Percentiles rank a stretch among this genome's conserved stretches.
Evolutionary conservation across 2,113 vertebrate genomes (phyloP).

Genomic region (Ceratotherium simum): DNA sequence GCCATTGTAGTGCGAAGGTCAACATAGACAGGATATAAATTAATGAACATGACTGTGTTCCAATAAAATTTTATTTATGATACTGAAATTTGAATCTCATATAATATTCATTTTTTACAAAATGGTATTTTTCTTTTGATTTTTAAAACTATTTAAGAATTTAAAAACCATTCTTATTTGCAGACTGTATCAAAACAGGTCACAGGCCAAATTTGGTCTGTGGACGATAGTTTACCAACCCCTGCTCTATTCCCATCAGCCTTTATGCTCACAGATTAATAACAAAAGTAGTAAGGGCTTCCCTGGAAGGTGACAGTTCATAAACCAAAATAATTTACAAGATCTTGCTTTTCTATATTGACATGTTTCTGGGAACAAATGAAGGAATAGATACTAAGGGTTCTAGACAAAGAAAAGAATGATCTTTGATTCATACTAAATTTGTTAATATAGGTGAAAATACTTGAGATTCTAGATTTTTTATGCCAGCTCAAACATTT

Average conservation of each 20-base stretch:
- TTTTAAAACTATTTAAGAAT: background rate
- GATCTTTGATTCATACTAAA: background rate
- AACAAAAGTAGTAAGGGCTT: background rate
- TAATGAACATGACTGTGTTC: background rate
- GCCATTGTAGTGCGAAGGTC: background rate
- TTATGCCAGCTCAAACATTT: background rate
- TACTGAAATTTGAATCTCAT: background rate
- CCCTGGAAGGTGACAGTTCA: background rate
- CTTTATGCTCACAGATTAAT: background rate
- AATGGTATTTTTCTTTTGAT: background rate
- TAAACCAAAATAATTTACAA: background rate
- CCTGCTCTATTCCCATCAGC: background rate
- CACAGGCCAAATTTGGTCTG: background rate
- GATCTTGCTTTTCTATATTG: background rate
- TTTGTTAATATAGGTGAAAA: background rate
- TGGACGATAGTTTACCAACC: background rate
- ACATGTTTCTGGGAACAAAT: background rate
- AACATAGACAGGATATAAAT: background rate
- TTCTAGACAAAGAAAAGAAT: background rate
- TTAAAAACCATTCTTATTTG: background rate
- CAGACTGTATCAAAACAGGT: background rate
- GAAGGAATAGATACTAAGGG: background rate
- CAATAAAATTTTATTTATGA: background rate
- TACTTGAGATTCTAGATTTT: background rate
- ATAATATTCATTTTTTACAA: background rate